These are phyloP conservation scores for Orchesellides sinensis DNA, from an alignment of 2,888 invertebrate genomes.

Conservation along the genomic window DNA sequence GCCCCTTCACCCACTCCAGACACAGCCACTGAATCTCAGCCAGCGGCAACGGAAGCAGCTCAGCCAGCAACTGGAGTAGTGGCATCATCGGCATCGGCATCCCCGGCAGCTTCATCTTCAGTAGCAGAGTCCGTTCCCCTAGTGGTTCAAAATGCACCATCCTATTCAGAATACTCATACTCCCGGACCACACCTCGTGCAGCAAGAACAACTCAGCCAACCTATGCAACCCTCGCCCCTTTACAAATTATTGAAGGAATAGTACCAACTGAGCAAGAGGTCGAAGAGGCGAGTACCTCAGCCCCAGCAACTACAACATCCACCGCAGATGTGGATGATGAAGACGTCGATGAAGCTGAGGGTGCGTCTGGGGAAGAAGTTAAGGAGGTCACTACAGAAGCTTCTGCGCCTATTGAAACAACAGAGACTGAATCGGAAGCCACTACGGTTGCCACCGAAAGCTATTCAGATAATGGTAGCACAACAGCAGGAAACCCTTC, in stretches of 20 bases:
- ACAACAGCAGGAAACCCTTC: neutral
- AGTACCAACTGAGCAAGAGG: conserved; percentile 14
- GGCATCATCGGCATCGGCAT: neutral
- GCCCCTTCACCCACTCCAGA: neutral
- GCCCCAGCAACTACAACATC: neutral
- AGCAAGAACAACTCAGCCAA: conserved; percentile 22
- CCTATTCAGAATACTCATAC: neutral
- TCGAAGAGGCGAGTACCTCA: neutral
- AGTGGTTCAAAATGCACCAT: neutral
- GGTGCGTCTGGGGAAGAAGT: conserved; percentile 9
- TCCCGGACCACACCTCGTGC: conserved; percentile 6
- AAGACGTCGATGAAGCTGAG: conserved; percentile 26
- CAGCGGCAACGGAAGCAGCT: neutral
- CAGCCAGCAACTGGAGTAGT: neutral
- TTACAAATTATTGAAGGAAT: conserved; percentile 15
- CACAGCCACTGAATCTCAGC: neutral
- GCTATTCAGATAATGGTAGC: neutral
- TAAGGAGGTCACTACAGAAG: neutral
- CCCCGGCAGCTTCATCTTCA: conserved; percentile 1
- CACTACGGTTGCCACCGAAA: neutral
- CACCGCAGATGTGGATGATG: neutral
- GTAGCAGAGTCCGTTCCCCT: neutral
- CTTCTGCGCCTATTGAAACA: neutral
- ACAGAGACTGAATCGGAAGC: neutral
- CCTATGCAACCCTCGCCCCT: conserved; percentile 32